Conservation (phyloP, 2,797 vertebrate genomes). For the Eleutherodactylus coqui region DNA sequence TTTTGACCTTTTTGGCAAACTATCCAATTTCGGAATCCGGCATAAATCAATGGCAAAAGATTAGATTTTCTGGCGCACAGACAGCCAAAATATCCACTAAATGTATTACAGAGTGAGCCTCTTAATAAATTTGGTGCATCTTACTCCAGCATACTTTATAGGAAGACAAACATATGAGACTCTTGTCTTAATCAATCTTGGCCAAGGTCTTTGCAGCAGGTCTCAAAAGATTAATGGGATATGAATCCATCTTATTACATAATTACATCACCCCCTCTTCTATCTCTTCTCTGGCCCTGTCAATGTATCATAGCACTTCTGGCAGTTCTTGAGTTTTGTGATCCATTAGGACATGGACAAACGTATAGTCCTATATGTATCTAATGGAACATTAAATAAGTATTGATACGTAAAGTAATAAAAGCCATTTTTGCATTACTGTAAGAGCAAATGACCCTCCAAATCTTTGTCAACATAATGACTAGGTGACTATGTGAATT, state of each 20-base stretch:
- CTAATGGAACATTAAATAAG: not conserved
- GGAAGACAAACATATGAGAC: no score
- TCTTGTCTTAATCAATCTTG: no score
- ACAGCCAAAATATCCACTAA: no score
- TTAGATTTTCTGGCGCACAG: no score
- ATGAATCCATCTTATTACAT: not conserved
- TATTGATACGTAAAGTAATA: not conserved
- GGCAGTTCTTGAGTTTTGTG: not conserved
- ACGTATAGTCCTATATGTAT: not conserved
- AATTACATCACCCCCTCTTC: not conserved
- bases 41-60: no score
- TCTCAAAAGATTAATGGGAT: not conserved
- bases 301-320: not conserved
- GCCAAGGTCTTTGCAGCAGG: no score
- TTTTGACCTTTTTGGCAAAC: no score
- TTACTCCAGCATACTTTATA: no score
- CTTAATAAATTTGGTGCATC: no score
- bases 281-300: not conserved
- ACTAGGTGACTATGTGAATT: constrained; percentile 32
- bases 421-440: not conserved
- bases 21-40: no score
- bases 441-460: not conserved
- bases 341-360: not conserved
- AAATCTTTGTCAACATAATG: constrained; percentile 39
- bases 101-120: no score